phyloP scores from a whole-genome alignment of 2,113 vertebrate species.

The Pagrus major region DNA sequence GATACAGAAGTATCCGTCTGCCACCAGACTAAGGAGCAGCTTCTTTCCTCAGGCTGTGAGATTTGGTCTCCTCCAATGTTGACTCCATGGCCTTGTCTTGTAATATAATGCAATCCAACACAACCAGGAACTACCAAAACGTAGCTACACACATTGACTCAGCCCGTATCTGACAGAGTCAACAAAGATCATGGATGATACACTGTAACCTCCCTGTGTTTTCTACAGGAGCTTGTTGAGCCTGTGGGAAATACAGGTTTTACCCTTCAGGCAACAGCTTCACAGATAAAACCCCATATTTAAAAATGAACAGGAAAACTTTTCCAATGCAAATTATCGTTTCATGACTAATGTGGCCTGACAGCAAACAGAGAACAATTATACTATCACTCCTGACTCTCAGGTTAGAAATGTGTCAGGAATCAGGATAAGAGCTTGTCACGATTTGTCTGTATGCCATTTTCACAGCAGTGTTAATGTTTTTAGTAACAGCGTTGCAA shows the following conservation, averaged over 20 bases:
- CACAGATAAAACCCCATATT: neutral
- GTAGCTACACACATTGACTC: no score
- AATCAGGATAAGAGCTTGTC: conserved; percentile 2
- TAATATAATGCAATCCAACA: no score
- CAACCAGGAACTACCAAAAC: no score
- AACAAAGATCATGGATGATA: neutral
- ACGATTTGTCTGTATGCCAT: neutral
- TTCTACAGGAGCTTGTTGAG: neutral
- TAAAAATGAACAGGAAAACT: neutral
- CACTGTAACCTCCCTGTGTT: neutral
- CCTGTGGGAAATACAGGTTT: neutral
- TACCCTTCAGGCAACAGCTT: neutral
- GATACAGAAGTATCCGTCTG: no score
- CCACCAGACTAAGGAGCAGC: no score
- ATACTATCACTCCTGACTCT: neutral
- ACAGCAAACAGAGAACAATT: neutral
- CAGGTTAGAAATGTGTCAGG: conserved; percentile 1
- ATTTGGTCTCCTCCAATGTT: no score
- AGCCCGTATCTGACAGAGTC: neutral
- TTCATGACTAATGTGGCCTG: conserved; percentile 4
- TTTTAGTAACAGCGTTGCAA: neutral
- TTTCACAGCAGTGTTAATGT: conserved; percentile 5
- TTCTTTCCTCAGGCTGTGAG: no score
- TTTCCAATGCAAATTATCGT: neutral
- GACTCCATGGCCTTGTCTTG: no score